Base-by-base conservation (phyloP, 2,888 invertebrate species). In the Digitonthophagus gazella region DNA sequence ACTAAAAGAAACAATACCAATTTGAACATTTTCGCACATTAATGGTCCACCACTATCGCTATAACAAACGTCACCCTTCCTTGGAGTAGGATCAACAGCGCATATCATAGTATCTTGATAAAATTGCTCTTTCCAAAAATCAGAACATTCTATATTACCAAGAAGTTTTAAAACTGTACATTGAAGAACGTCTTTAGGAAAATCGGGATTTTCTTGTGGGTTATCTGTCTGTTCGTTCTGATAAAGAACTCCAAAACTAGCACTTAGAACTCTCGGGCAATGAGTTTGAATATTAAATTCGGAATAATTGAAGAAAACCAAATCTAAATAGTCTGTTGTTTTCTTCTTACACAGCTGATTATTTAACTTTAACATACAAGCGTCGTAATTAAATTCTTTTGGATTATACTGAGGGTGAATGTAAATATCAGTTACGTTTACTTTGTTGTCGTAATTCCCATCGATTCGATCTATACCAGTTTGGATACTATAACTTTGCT, bases 1-100 rank as follows among this genome's bases (percentile, higher is more conserved):
- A n/a, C 64, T 54, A 11, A n/a, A 22, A n/a, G 64, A 64, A 64
- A 22, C 15, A 14, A 64, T 19, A 14, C 64, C 64, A 20, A 44
- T 15, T 20, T 22, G 22, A 3, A 22, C 15, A 15, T 64, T 14
- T 4, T 28, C 64, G 22, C 64, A 64, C 64, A 64, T 64, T 15
- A 64, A n/a, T 22, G 64, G 64, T 3, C 64, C 64, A 4, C 64
- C 64, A 4, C 22, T 20, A 15, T 64, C 22, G 3, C 64, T 28
- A 22, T 64, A 44, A 15, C 64, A 64, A 14, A 64, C 54, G 22
- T 64, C 64, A n/a, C 61, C 16, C 4, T 19, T 19, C 3, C 61
- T 16, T n/a, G 61, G 61, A 18, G 16, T 61, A 2, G 61, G 61
- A 61, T 61, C 61, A 16, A 61, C 16, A 5, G 61, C 61, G 61